Base-by-base conservation (phyloP, 2,888 invertebrate genomes). In the Endotricha flammealis region DNA sequence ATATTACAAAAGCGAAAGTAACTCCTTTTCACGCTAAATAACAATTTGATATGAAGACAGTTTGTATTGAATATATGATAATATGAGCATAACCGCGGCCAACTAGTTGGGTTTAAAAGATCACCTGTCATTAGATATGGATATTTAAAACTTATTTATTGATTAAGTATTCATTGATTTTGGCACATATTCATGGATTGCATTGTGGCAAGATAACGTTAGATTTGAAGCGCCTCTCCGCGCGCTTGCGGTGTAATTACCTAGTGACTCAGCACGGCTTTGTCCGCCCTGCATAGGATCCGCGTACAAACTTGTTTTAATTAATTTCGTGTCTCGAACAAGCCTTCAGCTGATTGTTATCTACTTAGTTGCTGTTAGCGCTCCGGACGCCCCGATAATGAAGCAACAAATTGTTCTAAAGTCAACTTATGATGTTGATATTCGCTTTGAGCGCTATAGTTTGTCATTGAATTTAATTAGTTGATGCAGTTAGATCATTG, bases 221-320 rank as follows among this genome's bases (percentile, higher is more conserved):
- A 71, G 71, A 76, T 79, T 73, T 74, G 69, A 72, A 68, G 70
- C 78, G 75, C 71, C 72, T 67, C 57, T 56, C 51, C 60, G 68
- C n/a, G 57, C 72, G 72, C 73, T 71, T 74, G 64, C 69, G 48
- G 65, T 74, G 78, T 85, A 86, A 86, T 86, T 83, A 85, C 78
- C 80, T 72, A 74, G 80, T 85, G 86, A 86, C 71, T 86, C 86
- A 83, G 83, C 86, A 72, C 53, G 62, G 81, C 85, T 83, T 86
- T 85, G 82, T 85, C 78, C 78, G 61, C 72, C 76, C 75, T 81
- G 83, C 80, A 85, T 80, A 81, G 80, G 80, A 83, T 83, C 81
- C 81, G 82, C 81, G 81, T 85, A 81, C 86, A 83, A 86, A 86
- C 85, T 86, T 86, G 86, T 86, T 86, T 86, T 86, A 86, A 86